Percentiles rank a stretch among this genome's conserved stretches.
Conservation (phyloP, 2,797 vertebrate species). For the Anniella stebbinsi region DNA sequence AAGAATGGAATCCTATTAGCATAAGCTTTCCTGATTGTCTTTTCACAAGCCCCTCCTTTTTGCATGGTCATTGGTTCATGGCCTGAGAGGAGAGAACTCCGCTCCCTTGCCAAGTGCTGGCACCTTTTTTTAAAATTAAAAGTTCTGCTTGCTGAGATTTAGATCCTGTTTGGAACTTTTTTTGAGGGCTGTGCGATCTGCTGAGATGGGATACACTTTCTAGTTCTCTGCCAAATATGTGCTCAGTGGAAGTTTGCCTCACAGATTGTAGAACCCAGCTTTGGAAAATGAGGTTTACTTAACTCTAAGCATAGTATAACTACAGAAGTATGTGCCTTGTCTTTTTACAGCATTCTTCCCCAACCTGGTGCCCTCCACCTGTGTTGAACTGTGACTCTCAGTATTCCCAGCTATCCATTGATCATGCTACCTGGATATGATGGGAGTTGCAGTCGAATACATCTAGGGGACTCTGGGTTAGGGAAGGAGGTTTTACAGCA, state of each 20-base stretch:
- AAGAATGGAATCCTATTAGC: neutral
- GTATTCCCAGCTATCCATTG: too few species aligned
- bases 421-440: too few species aligned
- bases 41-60: neutral
- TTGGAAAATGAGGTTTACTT: neutral
- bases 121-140: neutral
- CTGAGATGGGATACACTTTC: neutral
- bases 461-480: too few species aligned
- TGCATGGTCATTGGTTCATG: neutral
- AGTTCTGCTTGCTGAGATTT: neutral
- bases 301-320: neutral
- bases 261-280: neutral
- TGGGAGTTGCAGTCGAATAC: too few species aligned
- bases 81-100: neutral
- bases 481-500: neutral
- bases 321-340: neutral
- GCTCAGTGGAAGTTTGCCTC: neutral
- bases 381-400: too few species aligned
- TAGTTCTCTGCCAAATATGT: neutral
- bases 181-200: neutral
- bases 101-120: neutral
- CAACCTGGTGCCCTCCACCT: too few species aligned
- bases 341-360: too few species aligned
- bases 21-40: neutral
- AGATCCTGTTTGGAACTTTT: neutral